Base-by-base conservation (phyloP, 2,888 invertebrate genomes). In the Pseudeuparius sepicola region DNA sequence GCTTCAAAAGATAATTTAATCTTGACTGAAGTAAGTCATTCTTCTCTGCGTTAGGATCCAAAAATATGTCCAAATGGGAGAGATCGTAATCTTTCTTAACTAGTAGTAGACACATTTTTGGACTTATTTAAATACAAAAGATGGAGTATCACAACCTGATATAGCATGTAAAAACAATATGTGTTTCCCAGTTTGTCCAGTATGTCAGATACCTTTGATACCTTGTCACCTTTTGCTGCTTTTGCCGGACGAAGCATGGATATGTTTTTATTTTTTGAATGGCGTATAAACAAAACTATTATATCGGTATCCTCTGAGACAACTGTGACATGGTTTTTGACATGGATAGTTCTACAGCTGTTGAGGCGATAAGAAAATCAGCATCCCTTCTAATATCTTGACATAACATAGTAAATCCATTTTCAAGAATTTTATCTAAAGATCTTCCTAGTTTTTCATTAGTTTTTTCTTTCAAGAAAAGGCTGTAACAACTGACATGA, bases 161-260 rank as follows among this genome's bases (percentile, higher is more conserved):
- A 39, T 36, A 24, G 30, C 30, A 30, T 15, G 30, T 15, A 30
- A 30, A 30, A 30, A 15, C 5, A 30, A 30, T 15, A 30, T 30
- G 11, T 30, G n/a, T 15, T 30, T 30, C 20, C n/a, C 20, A 20
- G n/a, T 20, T 20, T 7, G 20, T 20, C 20, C 20, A 7, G 20
- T 20, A 20, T 16, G 4, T 30, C 30, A 30, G 4, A 30, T 30
- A 30, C 14, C 16, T 4, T 30, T 15, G 30, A 30, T 30, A 30
- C 17, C 17, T 11, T 30, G 30, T 30, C 30, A 30, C 16, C 30
- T 30, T 30, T 16, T 30, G 30, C 30, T 30, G 14, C 16, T 30
- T 30, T 30, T 15, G 16, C 30, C 30, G 16, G 30, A 15, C 30
- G 16, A 30, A 30, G 16, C 30, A 30, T 30, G 16, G 30, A 16